Evolutionary conservation across 2,888 invertebrate species (phyloP).

Genomic region (Phlogophora meticulosa): DNA sequence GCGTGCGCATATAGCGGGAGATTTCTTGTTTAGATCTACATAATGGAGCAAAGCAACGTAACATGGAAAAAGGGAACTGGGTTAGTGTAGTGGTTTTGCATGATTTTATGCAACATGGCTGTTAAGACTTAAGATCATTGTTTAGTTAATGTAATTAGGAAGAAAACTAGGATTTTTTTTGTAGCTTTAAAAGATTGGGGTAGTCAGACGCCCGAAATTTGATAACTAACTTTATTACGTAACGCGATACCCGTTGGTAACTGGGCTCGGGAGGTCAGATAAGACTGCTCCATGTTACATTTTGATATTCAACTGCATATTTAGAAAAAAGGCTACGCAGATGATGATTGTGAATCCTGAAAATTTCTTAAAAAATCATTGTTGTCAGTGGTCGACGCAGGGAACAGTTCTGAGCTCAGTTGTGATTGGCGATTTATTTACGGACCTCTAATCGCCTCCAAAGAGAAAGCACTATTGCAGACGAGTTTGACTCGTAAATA

Average conservation of each 20-base stretch:
- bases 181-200: not conserved
- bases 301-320: not conserved
- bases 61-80: conserved; percentile 41
- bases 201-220: not conserved
- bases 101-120: conserved; percentile 8
- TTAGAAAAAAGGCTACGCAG: not conserved
- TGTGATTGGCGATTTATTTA: conserved; percentile 3
- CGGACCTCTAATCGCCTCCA: not conserved
- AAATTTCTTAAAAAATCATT: not conserved
- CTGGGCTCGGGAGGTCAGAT: no score
- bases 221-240: no score
- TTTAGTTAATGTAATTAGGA: not conserved
- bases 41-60: conserved; percentile 52
- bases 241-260: no score
- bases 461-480: conserved; percentile 20
- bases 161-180: not conserved
- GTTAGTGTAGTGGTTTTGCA: conserved; percentile 34
- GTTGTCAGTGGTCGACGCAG: not conserved
- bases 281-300: not conserved
- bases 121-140: not conserved
- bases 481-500: conserved; percentile 13
- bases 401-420: not conserved
- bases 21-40: conserved; percentile 52
- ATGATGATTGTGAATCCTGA: not conserved
- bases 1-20: conserved; percentile 47